Percentiles rank a stretch among this genome's conserved stretches.
Evolutionary conservation across 2,113 vertebrate genomes (phyloP).

Genomic region (Thalassoma bifasciatum): DNA sequence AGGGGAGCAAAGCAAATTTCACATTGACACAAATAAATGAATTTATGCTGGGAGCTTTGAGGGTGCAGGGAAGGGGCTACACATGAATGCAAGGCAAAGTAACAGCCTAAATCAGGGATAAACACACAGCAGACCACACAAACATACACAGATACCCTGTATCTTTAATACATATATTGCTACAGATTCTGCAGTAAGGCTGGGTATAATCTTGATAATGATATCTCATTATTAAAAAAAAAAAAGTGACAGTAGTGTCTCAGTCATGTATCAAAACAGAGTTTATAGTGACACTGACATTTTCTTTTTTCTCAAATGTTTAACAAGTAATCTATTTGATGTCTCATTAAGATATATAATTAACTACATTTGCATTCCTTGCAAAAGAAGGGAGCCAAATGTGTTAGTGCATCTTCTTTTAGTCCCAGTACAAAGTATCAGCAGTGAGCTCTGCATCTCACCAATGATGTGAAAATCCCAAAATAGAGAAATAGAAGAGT

Average conservation of each 20-base stretch:
- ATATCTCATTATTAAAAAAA: neutral
- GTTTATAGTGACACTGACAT: neutral
- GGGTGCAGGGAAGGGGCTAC: conserved; percentile 19
- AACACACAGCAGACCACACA: neutral
- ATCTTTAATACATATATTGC: conserved; percentile 29
- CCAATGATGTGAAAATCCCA: no score
- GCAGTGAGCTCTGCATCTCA: no score
- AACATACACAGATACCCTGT: conserved; percentile 14
- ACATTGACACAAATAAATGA: conserved; percentile 66
- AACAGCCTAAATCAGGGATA: conserved; percentile 29
- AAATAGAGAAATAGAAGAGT: no score
- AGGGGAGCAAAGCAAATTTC: conserved; percentile 61
- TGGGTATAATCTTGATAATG: neutral
- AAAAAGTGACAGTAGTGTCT: neutral
- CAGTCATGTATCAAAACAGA: neutral
- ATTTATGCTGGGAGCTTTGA: conserved; percentile 46
- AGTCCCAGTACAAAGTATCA: no score
- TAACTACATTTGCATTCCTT: no score
- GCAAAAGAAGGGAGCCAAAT: no score
- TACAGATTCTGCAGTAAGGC: neutral
- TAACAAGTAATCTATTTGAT: no score
- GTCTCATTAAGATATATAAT: no score
- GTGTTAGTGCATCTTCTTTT: no score
- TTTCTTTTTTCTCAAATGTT: no score
- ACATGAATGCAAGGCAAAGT: conserved; percentile 45